A percentile compares a stretch with the other conserved stretches of the same genome.
phyloP scores from a whole-genome alignment of 2,113 vertebrate species.

The Myotis davidii region DNA sequence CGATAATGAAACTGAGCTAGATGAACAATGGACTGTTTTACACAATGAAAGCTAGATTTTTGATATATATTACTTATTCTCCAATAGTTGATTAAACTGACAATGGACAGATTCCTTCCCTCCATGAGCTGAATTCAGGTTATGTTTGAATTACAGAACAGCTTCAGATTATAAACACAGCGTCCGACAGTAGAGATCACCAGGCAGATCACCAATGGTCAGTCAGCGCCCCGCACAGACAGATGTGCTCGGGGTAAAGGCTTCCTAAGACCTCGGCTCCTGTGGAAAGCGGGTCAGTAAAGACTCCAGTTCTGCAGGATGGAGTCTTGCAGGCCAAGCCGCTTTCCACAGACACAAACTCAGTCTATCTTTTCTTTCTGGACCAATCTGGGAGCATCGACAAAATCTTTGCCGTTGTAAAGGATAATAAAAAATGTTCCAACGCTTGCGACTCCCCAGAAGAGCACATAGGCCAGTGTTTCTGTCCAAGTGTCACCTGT shows the following conservation, averaged over 20 bases:
- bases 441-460: conserved; percentile 95
- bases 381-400: conserved; percentile 94
- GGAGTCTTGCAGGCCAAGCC: conserved; percentile 90
- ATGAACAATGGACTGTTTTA: conserved; percentile 76
- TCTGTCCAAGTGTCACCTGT: conserved; percentile 97
- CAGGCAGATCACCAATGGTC: background rate
- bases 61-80: conserved; percentile 74
- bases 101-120: conserved; percentile 47
- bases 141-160: conserved; percentile 34
- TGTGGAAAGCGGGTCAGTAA: conserved; percentile 94
- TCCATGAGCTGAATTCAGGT: conserved; percentile 58
- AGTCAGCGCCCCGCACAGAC: conserved; percentile 6
- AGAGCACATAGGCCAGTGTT: conserved; percentile 95
- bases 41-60: conserved; percentile 72
- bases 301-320: conserved; percentile 91
- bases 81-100: conserved; percentile 64
- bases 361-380: conserved; percentile 99
- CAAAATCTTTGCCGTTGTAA: conserved; percentile 97
- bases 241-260: conserved; percentile 52
- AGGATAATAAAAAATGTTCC: conserved; percentile 95
- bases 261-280: background rate
- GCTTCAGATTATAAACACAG: background rate
- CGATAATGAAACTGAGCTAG: conserved; percentile 70
- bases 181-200: conserved; percentile 73
- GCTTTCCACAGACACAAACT: conserved; percentile 99